phyloP scores from a whole-genome alignment of 2,888 invertebrate species.

The Dolomedes plantarius region DNA sequence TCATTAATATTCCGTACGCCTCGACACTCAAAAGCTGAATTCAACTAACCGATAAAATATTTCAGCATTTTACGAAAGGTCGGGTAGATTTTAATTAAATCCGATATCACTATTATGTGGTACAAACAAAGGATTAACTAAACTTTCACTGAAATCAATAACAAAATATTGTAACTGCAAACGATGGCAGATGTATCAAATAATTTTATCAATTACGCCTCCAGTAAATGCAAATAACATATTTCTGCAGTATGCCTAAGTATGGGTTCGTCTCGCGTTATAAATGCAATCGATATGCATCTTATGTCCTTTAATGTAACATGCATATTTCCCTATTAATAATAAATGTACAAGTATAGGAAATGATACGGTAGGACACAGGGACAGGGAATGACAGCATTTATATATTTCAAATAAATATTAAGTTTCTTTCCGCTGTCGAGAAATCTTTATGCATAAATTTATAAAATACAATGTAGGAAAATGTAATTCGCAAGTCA shows the following conservation, averaged over 20 bases:
- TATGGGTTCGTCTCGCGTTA: no score
- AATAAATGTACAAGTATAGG: no score
- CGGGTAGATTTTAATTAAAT: background rate
- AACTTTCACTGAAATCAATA: background rate
- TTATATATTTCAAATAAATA: no score
- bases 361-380: no score
- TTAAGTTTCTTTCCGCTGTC: no score
- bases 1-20: background rate
- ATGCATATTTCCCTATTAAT: no score
- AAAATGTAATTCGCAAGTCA: no score
- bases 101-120: background rate
- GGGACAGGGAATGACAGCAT: no score
- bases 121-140: background rate
- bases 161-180: background rate
- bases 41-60: background rate
- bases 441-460: no score
- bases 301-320: no score
- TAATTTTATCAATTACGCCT: background rate
- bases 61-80: background rate
- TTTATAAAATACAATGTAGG: no score
- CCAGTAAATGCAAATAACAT: background rate
- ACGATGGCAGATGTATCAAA: background rate
- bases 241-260: background rate
- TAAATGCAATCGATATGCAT: no score
- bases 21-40: background rate